Conservation (phyloP, 2,888 invertebrate species). For the Drosophila fulvimacula region DNA sequence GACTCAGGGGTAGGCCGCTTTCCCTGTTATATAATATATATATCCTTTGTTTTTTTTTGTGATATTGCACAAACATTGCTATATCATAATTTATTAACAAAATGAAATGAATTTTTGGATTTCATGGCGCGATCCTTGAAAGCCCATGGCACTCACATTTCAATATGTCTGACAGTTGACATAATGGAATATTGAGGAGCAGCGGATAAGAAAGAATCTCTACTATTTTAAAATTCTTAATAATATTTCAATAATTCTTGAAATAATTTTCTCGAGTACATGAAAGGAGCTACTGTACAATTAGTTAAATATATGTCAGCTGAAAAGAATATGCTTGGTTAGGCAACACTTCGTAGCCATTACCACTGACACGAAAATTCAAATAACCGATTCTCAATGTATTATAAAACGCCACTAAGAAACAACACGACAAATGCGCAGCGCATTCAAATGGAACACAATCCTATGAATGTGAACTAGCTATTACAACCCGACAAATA, state of each 20-base stretch:
- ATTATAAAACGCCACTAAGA: constrained; percentile 75
- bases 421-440: constrained; percentile 64
- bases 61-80: constrained; percentile 65
- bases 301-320: background rate
- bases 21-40: constrained; percentile 25
- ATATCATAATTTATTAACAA: constrained; percentile 82
- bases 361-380: constrained; percentile 61
- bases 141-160: constrained; percentile 64
- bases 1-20: constrained; percentile 47
- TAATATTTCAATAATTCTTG: background rate
- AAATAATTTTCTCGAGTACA: background rate
- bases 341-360: constrained; percentile 24
- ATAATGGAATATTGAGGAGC: constrained; percentile 25
- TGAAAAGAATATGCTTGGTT: background rate
- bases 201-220: constrained; percentile 13
- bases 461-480: constrained; percentile 62
- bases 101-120: constrained; percentile 68
- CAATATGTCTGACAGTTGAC: constrained; percentile 41
- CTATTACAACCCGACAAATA: constrained; percentile 18
- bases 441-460: constrained; percentile 71
- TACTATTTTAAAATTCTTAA: background rate
- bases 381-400: constrained; percentile 77
- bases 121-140: constrained; percentile 41
- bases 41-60: constrained; percentile 45
- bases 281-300: too few species aligned